Conservation (phyloP, 2,113 vertebrate species). For the Dasyprocta punctata region DNA sequence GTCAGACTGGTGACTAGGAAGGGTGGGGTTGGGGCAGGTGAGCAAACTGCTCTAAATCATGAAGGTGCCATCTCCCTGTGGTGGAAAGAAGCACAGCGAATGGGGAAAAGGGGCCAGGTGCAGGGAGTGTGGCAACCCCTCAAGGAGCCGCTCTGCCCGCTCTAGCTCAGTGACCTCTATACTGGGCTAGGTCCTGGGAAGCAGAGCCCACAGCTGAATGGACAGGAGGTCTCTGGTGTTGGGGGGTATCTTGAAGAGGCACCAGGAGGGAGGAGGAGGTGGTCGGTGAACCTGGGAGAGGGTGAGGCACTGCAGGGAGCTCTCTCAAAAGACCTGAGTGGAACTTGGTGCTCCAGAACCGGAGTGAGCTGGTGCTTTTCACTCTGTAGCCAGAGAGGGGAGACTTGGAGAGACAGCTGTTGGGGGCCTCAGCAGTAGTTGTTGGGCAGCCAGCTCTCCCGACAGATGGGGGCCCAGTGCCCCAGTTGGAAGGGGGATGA, state of each 20-base stretch:
- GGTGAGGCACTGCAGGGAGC: not conserved
- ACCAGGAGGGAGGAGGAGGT: not conserved
- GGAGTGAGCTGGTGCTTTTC: not conserved
- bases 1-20: not conserved
- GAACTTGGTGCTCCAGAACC: not conserved
- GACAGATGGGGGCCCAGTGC: not conserved
- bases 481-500: not conserved
- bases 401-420: not conserved
- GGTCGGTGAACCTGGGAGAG: not conserved
- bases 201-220: too few relatives aligned
- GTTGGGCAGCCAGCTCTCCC: not conserved
- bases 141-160: not conserved
- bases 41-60: not conserved
- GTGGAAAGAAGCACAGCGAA: not conserved
- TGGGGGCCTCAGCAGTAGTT: not conserved
- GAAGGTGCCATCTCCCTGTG: fast-evolving
- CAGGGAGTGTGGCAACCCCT: not conserved
- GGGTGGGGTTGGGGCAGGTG: not conserved
- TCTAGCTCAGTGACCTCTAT: not conserved
- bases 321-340: not conserved
- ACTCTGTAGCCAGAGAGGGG: not conserved
- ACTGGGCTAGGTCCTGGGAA: not conserved
- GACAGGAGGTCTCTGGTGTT: not conserved
- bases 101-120: not conserved
- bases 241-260: not conserved